Conservation (phyloP, 2,888 invertebrate genomes). For the Cerceris ruficornis region DNA sequence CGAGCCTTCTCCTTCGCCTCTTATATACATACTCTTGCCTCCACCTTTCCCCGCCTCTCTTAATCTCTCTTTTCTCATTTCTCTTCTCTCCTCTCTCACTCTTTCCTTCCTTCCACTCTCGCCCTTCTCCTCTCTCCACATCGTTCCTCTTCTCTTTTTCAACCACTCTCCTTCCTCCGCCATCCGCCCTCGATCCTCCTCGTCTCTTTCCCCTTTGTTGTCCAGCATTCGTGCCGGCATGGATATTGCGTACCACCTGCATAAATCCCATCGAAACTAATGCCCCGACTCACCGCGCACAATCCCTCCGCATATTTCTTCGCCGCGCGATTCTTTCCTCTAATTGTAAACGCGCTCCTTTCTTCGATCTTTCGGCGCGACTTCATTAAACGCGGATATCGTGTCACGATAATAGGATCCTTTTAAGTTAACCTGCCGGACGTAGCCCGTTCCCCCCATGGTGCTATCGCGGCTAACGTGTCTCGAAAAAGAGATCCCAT, state of each 20-base stretch:
- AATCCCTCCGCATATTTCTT: neutral
- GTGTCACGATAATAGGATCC: neutral
- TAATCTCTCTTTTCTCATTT: neutral
- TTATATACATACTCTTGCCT: too few relatives aligned
- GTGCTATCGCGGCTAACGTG: too few relatives aligned
- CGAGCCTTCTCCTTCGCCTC: slow-evolving; percentile 11
- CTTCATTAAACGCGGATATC: too few relatives aligned
- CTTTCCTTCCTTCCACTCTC: too few relatives aligned
- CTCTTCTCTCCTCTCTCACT: too few relatives aligned
- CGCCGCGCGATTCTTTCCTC: neutral
- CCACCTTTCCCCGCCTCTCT: neutral
- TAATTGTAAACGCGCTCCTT: neutral
- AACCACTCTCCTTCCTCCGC: neutral
- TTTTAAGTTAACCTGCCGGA: neutral
- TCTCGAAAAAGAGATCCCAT: too few relatives aligned
- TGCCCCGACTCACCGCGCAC: neutral
- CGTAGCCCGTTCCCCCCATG: too few relatives aligned
- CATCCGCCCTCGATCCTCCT: neutral
- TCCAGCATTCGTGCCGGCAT: slow-evolving; percentile 5
- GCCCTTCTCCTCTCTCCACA: too few relatives aligned
- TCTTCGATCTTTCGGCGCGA: neutral
- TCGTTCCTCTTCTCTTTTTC: neutral
- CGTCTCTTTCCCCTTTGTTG: slow-evolving; percentile 12
- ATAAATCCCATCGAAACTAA: slow-evolving; percentile 14
- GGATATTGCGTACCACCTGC: slow-evolving; percentile 14